Base-by-base conservation (phyloP, 2,797 vertebrate species). In the Triplophysa yarkandensis region DNA sequence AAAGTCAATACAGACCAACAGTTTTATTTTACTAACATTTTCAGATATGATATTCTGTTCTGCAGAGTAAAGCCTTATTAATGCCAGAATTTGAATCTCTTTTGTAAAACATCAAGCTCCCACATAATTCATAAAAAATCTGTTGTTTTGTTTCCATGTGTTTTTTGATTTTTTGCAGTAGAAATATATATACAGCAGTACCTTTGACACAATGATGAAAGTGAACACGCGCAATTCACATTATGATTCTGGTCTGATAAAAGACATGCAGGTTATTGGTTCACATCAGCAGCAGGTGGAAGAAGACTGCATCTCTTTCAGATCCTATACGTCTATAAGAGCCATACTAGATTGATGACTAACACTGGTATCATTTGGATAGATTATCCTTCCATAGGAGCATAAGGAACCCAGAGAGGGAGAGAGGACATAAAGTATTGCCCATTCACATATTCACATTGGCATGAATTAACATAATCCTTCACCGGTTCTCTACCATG, bases 311-410 rank as follows among this genome's bases (percentile, higher is more conserved):
- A 69, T 52, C 36, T 76, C 34, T 55, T 74, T 66, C 8, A 30
- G 63, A 27, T 58, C 46, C 30, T 76, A 43, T 66, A 36, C 14
- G 4, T 81, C 66, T 76, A 44, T 62, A 30, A 52, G 28, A 74
- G 32, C 27, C 66, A 65, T 41, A 41, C 50, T 66, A 63, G 60
- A 64, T 64, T 19, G 9, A 23, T 68, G 55, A 60, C 71, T 75
- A 79, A 82, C 71, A 68, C 19, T 39, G 36, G 48, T 52, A 64
- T 76, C 39, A 66, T 62, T 69, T 68, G 32, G 64, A 71, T 52
- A 73, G 76, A 82, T 78, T 64, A 80, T 66, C 62, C 58, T 55
- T 61, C 36, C 52, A 57, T 36, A 71, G 67, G 58, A 70, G 60
- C 67, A 65, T 36, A 46, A 6, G 6, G 5, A 23, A 46, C n/a